Evolutionary conservation across 1,140 invertebrate genomes (phyloP).

Genomic region (Macrocentrus cingulum): DNA sequence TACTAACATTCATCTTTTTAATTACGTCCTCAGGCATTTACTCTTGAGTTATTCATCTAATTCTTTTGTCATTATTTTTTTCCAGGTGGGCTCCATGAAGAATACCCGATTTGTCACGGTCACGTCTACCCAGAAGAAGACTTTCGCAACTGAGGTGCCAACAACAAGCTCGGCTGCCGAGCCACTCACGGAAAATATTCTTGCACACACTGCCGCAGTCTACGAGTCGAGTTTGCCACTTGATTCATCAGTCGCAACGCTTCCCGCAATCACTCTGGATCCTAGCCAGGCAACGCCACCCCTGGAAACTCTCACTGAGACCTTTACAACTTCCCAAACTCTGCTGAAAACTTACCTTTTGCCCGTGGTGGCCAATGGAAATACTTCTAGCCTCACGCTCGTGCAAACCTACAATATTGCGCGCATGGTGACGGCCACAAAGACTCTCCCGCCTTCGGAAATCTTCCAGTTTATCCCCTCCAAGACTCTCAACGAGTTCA

Average conservation of each 20-base stretch:
- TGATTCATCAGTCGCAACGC: conserved; percentile 77
- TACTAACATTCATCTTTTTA: too few species aligned
- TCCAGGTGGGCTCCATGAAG: conserved; percentile 78
- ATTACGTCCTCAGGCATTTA: too few species aligned
- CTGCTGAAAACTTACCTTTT: conserved; percentile 85
- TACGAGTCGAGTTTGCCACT: conserved; percentile 71
- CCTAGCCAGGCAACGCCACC: conserved; percentile 76
- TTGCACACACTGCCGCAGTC: conserved; percentile 74
- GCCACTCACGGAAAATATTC: conserved; percentile 82
- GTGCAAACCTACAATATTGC: conserved; percentile 88
- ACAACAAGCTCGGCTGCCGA: conserved; percentile 66
- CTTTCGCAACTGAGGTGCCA: conserved; percentile 65
- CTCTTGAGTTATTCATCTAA: too few species aligned
- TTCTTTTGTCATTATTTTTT: conserved; percentile 12
- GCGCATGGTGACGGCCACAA: conserved; percentile 80
- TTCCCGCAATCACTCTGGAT: conserved; percentile 76
- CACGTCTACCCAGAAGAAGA: conserved; percentile 78
- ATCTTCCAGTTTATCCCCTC: conserved; percentile 84
- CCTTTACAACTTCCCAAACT: conserved; percentile 84
- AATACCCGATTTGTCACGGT: conserved; percentile 85
- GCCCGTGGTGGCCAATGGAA: conserved; percentile 73
- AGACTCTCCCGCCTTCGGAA: conserved; percentile 83
- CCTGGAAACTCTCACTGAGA: conserved; percentile 85
- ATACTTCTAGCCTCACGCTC: conserved; percentile 75
- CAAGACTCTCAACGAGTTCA: conserved; percentile 86